phyloP scores from a whole-genome alignment of 2,113 vertebrate species.

The Cromileptes altivelis region DNA sequence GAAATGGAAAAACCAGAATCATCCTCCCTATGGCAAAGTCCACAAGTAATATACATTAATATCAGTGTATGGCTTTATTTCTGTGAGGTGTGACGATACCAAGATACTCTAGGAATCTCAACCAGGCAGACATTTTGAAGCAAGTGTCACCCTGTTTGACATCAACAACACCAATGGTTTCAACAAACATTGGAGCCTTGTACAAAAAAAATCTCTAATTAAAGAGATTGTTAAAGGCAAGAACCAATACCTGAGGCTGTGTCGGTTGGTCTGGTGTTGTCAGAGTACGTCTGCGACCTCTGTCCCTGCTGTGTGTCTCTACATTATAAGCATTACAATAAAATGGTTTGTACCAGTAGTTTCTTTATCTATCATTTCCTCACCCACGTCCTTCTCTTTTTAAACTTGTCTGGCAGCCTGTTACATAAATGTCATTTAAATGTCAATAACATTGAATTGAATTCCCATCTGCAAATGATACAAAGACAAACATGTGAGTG shows the following conservation, averaged over 20 bases:
- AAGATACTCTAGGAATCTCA: background rate
- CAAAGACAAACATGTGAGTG: background rate
- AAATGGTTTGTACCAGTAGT: background rate
- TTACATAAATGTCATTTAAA: constrained; percentile 28
- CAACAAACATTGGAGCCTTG: constrained; percentile 1
- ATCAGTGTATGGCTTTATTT: background rate
- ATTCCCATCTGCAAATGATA: background rate
- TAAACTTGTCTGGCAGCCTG: background rate
- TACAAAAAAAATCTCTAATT: constrained; percentile 25
- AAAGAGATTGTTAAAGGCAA: background rate
- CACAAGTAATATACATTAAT: background rate
- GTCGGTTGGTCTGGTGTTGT: constrained; percentile 4
- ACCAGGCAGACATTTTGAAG: constrained; percentile 10
- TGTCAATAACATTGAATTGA: background rate
- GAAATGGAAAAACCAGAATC: background rate
- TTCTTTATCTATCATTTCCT: background rate
- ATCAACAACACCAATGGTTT: constrained; percentile 29
- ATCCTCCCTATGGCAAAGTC: background rate
- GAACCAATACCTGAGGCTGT: background rate
- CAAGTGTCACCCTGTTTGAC: constrained; percentile 22
- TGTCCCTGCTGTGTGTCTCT: background rate
- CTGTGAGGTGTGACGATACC: background rate
- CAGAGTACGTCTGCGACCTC: background rate
- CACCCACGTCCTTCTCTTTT: background rate
- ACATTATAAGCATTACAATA: background rate